phyloP scores from a whole-genome alignment of 2,797 vertebrate genomes.

The Rhynchonycteris naso region DNA sequence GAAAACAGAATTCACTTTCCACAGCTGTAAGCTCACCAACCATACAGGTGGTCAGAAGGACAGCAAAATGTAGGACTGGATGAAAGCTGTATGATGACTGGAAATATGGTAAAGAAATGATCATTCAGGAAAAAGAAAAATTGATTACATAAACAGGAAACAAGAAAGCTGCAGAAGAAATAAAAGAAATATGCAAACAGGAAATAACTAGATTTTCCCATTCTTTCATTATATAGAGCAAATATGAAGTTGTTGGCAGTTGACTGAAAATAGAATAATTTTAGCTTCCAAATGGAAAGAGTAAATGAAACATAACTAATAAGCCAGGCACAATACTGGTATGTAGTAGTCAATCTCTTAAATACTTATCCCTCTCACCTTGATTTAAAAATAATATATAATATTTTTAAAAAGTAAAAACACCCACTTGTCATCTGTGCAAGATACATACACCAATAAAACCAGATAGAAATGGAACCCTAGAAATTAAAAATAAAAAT shows the following conservation, averaged over 20 bases:
- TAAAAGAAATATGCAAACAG: not conserved
- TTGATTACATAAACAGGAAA: not conserved
- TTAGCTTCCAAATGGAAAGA: not conserved
- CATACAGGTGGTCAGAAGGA: not conserved
- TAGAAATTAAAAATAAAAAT: not conserved
- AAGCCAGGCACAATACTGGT: not conserved
- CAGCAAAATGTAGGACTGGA: not conserved
- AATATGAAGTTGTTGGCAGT: not conserved
- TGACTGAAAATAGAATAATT: not conserved
- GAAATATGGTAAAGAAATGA: not conserved
- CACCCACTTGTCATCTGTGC: not conserved
- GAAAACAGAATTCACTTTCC: not conserved
- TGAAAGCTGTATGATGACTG: not conserved
- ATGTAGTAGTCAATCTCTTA: not conserved
- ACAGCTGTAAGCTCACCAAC: not conserved
- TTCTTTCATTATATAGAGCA: not conserved
- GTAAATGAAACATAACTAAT: slow-evolving; percentile 28
- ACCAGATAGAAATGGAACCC: not conserved
- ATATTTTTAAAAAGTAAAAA: not conserved
- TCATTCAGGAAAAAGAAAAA: not conserved
- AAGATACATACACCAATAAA: not conserved
- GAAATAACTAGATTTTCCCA: slow-evolving; percentile 5
- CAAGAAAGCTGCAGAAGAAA: not conserved
- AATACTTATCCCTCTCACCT: not conserved
- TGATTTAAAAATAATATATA: slow-evolving; percentile 39